Base-by-base conservation (phyloP, 2,888 invertebrate genomes). In the Hemaris fuciformis region DNA sequence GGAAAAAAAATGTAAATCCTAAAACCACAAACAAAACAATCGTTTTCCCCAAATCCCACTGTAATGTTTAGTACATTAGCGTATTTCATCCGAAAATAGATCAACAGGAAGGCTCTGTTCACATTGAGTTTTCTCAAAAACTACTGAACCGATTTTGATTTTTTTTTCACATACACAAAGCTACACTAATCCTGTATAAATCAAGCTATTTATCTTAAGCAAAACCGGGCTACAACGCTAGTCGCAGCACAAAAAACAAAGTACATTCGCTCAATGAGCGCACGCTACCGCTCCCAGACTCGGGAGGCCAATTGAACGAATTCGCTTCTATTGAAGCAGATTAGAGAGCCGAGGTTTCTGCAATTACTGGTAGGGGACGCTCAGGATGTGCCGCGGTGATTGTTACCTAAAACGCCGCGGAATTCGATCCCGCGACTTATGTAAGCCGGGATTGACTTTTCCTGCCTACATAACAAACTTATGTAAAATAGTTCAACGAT, bases 301-400 rank as follows among this genome's bases (percentile, higher is more conserved):
- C 75, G 69, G 38, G 63, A 45, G 61, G 66, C 75, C 89, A 91
- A 91, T 91, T 88, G 89, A 85, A 75, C 79, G 80, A 88, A 88
- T 88, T 87, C 82, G 83, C 76, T 75, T 88, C 85, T 81, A 90
- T 91, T 91, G 90, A 81, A 70, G 72, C 76, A 85, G 89, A 87
- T 89, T 89, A 87, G 77, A 82, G 69, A 71, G 69, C 84, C 80
- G 85, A 83, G 86, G 86, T 82, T 83, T 81, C 72, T 77, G 77
- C 84, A 79, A 82, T 80, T 84, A 80, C 80, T 62, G 62, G 64
- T 66, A 72, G 78, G 84, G 79, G 77, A 74, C 66, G 60, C 68
- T 18, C 53, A 42, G 46, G 53, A 61, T 57, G 31, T 31, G 31
- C 20, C 27, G 42, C 60, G 53, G 38, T 61, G 61, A 61, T 61